Conservation (phyloP, 2,888 invertebrate genomes). For the Tachina fera region DNA sequence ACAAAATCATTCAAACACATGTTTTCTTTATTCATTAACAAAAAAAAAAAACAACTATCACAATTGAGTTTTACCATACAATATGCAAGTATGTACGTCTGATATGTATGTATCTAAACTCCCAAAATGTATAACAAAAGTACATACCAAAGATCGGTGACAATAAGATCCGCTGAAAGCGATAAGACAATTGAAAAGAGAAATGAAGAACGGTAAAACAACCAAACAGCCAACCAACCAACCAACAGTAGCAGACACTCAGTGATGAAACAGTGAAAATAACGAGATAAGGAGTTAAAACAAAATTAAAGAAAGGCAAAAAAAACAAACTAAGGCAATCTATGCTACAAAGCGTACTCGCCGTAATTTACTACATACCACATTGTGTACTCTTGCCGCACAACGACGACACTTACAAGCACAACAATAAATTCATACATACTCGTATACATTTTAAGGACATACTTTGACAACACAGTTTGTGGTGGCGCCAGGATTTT, state of each 20-base stretch:
- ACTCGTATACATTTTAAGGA: constrained; percentile 26
- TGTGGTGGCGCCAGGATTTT: constrained; percentile 67
- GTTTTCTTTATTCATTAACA: constrained; percentile 28
- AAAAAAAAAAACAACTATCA: constrained; percentile 36
- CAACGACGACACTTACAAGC: neutral
- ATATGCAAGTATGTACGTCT: too few species aligned
- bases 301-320: neutral
- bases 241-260: constrained; percentile 50
- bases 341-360: constrained; percentile 40
- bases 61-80: constrained; percentile 30
- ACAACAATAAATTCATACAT: constrained; percentile 32
- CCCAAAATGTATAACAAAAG: constrained; percentile 11
- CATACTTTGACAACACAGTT: constrained; percentile 61
- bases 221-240: constrained; percentile 19
- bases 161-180: constrained; percentile 67
- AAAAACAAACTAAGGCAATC: constrained; percentile 31
- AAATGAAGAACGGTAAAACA: constrained; percentile 20
- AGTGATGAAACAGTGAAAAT: constrained; percentile 54
- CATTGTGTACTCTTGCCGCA: constrained; percentile 37
- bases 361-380: constrained; percentile 41
- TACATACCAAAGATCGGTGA: constrained; percentile 53
- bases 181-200: constrained; percentile 58
- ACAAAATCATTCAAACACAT: constrained; percentile 43
- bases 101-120: neutral
- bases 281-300: constrained; percentile 47